Evolutionary conservation across 2,797 vertebrate genomes (phyloP), one percentile per base, ranked within the genome.

Genomic region (Anisognathus igniventris): DNA sequence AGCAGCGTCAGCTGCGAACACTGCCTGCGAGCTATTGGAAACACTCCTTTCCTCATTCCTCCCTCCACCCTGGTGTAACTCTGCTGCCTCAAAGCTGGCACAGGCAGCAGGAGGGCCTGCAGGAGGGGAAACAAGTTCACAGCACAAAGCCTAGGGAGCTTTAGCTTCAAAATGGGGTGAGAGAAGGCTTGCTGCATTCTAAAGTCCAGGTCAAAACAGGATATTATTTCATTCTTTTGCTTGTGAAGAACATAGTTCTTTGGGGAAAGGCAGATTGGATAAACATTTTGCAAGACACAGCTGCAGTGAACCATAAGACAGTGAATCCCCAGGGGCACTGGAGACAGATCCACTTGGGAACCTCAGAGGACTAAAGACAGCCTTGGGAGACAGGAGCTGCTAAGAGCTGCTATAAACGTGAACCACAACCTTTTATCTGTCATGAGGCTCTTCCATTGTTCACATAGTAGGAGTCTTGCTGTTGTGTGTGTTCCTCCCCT

Each of bases 11-110:
- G 92, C 95, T 94, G 84, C 0, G 0, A 87, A 50, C 10, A 0
- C 51, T 88, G 93, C 90, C 91, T 90, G 40, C 45, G 9, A 93
- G 89, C 79, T 78, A 45, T 19, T 81, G 73, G 51, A 94, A 94
- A 57, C 58, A 24, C 27, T 86, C 31, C 4, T 93, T 74, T 89
- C 44, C 75, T 77, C 75, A 39, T 90, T 66, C 78, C 62, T 93
- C 31, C 57, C 72, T 91, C 54, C 71, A 78, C 44, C 39, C 33
- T 60, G 24, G 23, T 62, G n/a, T 10, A 96, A 58, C 61, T 82
- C 22, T 0, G 0, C 64, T 82, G 67, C 53, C 3, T 8, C 47
- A 82, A 35, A 82, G 50, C 65, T 83, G 72, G 45, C 37, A 60
- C 21, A 39, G 45, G 57, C 35, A 58, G 57, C 25, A 58, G 56